Evolutionary conservation across 2,888 invertebrate species (phyloP), one percentile per base, ranked within the genome.

Genomic region (Oscheius sp.): DNA sequence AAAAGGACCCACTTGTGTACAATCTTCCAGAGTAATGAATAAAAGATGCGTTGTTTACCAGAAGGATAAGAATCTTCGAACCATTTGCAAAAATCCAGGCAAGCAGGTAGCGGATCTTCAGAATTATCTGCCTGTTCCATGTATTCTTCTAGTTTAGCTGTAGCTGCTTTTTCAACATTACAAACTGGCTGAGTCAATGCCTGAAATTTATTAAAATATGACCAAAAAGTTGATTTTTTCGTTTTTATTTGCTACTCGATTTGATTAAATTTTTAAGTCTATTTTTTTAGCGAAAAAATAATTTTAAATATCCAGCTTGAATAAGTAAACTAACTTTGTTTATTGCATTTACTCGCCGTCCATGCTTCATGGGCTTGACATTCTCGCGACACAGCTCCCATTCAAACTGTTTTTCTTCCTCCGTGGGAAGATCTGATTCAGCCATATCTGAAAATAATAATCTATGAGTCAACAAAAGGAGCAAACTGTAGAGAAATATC

Each of bases 321-420:
- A n/a, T n/a, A n/a, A n/a, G n/a, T n/a, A n/a, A n/a, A 39, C 52
- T 17, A 5, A 77, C 77, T 53, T 66, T 53, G 50, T 57, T 66
- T 27, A 77, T 42, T 8, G 72, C 75, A 17, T 71, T 72, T 52
- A 74, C 75, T 58, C 72, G 69, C 17, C 77, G 45, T 46, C 77
- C 77, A 15, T 66, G 48, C 25, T 74, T 69, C 31, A 72, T 72
- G 31, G 78, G 78, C 10, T 72, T 73, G 17, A 75, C 50, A 64
- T 78, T 78, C 46, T 78, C 78, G 5, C 73, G 70, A 42, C 75
- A 73, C 25, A 75, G 53, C 57, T 78, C 75, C 78, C 78, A 78
- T 52, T 78, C 75, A 53, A 69, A 71, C 20, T 74, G 57, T 1
- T 55, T 70, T 0, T 37, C 55, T 31, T 72, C 68, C 1, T 46